Base-by-base conservation (phyloP, 2,113 vertebrate genomes). In the Marmota flaviventris region DNA sequence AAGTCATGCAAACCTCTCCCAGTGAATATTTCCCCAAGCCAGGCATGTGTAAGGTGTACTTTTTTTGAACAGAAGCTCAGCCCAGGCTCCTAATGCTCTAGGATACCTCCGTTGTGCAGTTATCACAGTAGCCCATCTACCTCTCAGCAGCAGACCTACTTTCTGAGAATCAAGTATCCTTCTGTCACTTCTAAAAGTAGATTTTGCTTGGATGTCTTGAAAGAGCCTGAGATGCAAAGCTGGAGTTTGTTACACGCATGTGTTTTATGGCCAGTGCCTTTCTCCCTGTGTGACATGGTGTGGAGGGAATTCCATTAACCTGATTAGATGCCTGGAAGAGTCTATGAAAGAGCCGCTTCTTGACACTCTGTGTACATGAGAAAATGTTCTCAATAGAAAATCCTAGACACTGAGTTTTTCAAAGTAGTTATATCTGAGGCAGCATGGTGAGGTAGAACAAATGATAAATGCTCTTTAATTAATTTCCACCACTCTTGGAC, bases 101-200 rank as follows among this genome's bases (percentile, higher is more conserved):
- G 13, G 58, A 42, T 1, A 0, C 37, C 17, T 32, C 37, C 34
- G 32, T 51, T 37, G 13, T 58, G 37, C 10, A 48, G 39, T 39
- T 6, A 0, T 8, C 3, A 16, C 24, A 14, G 76, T 18, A 37
- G 34, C 20, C 11, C 10, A 16, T 45, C 39, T 1, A 11, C 8
- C 37, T 77, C 72, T 58, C n/a, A 42, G 39, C n/a, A 56, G 13
- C 42, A 29, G 25, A 79, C 11, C 65, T 77, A 20, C n/a, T 27
- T 56, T 37, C 18, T 81, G 86, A 48, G 56, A 79, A 82, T 8
- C 17, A 76, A 51, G 70, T 1, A 5, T 18, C 45, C 45, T 63
- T 75, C 16, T 45, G 81, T 20, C 34, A 37, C 4, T 58, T 89
- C 63, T 48, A 12, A 94, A 72, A n/a, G n/a, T 13, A 39, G 24